Conservation (phyloP, 37 sponge, comb jelly and placozoan genomes). For the Eunapius fragilis region DNA sequence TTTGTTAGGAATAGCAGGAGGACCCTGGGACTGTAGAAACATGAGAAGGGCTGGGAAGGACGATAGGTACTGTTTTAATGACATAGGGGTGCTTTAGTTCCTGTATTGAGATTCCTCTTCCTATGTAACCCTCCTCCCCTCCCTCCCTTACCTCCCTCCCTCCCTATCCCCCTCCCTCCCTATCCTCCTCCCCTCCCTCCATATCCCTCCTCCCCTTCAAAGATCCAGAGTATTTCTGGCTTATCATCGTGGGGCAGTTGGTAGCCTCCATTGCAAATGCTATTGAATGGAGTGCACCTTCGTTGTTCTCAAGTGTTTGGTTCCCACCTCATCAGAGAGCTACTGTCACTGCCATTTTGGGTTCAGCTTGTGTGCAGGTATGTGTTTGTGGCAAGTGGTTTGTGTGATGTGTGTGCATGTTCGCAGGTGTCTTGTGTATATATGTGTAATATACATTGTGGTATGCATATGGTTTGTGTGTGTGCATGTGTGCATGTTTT, state of each 20-base stretch:
- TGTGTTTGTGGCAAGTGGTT: background rate
- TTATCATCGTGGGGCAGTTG: slow-evolving; percentile 39
- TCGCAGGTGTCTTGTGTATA: too few relatives aligned
- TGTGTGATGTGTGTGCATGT: too few relatives aligned
- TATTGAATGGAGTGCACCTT: slow-evolving; percentile 27
- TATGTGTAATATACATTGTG: too few relatives aligned
- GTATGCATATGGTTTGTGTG: too few relatives aligned
- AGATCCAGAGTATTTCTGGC: slow-evolving; percentile 52
- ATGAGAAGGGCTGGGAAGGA: too few relatives aligned
- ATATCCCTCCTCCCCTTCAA: background rate
- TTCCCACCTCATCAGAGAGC: slow-evolving; percentile 54
- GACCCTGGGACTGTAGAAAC: too few relatives aligned
- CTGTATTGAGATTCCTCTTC: too few relatives aligned
- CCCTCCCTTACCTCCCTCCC: background rate
- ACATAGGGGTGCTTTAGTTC: too few relatives aligned
- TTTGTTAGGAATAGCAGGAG: too few relatives aligned
- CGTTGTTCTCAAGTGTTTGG: slow-evolving; percentile 51
- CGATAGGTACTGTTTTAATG: too few relatives aligned
- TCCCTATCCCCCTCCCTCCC: background rate
- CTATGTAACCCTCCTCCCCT: background rate
- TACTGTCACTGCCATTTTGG: slow-evolving; percentile 25
- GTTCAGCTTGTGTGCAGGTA: slow-evolving; percentile 21
- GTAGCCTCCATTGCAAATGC: slow-evolving; percentile 32
- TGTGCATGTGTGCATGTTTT: too few relatives aligned
- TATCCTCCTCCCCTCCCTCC: background rate